These are phyloP conservation scores for Microplitis manilae DNA, from an alignment of 2,888 invertebrate genomes.

Conservation along the genomic window DNA sequence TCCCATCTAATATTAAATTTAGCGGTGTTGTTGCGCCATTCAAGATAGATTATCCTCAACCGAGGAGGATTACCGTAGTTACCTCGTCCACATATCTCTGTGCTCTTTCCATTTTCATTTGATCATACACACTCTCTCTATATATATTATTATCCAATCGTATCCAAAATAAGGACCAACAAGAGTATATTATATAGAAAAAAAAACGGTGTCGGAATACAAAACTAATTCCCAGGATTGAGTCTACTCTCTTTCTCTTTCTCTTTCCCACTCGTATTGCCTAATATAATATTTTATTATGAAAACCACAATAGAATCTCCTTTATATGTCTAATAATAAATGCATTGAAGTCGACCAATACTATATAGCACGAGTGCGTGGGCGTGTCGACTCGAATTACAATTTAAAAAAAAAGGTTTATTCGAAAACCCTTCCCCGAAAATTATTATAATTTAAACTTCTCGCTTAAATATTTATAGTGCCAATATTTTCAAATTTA, in stretches of 20 bases:
- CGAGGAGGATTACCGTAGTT: conserved; percentile 30
- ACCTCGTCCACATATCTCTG: not conserved
- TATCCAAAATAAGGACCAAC: not conserved
- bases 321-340: conserved; percentile 45
- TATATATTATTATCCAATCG: not conserved
- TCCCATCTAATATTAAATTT: conserved; percentile 58
- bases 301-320: conserved; percentile 22
- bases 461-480: not conserved
- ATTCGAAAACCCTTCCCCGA: not conserved
- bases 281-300: not conserved
- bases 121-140: not conserved
- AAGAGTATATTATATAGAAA: conserved; percentile 11
- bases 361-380: conserved; percentile 25
- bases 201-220: conserved; percentile 55
- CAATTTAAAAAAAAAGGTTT: conserved; percentile 38
- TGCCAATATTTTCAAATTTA: too few species aligned
- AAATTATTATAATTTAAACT: not conserved
- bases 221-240: conserved; percentile 57
- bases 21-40: conserved; percentile 59
- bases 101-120: not conserved
- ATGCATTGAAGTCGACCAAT: conserved; percentile 33
- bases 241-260: not conserved
- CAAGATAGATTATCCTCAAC: conserved; percentile 64
- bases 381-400: conserved; percentile 44
- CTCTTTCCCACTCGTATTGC: conserved; percentile 10